Evolutionary conservation across 2,888 invertebrate genomes (phyloP), one percentile per base, ranked within the genome.

Genomic region (Mesoligia furuncula): DNA sequence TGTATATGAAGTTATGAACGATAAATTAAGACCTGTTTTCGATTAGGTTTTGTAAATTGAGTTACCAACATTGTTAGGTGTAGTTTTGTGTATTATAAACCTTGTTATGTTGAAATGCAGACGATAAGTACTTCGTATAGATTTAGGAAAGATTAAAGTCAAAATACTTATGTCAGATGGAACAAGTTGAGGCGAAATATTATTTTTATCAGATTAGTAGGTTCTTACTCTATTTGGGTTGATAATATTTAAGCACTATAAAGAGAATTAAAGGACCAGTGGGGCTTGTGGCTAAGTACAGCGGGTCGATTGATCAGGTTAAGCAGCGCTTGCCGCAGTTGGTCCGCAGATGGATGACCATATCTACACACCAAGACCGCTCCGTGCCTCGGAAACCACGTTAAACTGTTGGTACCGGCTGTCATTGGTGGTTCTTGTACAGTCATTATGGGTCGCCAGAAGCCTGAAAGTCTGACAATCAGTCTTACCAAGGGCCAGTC

Each of bases 1-100:
- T 61, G 59, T 66, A 24, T 67, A 75, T 77, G 57, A 72, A 80
- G 74, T 87, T 79, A 75, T 73, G 70, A 74, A 78, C 39, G 61
- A 42, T 75, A 59, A 73, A 79, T 80, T 64, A 67, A 48, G 59
- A 77, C 67, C 48, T n/a, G 48, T 65, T 79, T 76, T 36, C 11
- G 17, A 77, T 59, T 54, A 54, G 31, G n/a, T 51, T 57, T 72
- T 64, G 62, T 68, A 27, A 77, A 75, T 51, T 42, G 15, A 71
- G 15, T 61, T 39, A n/a, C 2, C 1, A 36, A 42, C 8, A 39
- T 70, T 65, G 20, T 59, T 66, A 17, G 7, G 3, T 54, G 13
- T 51, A n/a, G n/a, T 72, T 51, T 31, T 62, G 24, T 36, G 0
- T 61, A 24, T 31, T 5, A 2, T 68, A 36, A 54, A 45, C 13